Percentiles rank a stretch among this genome's conserved stretches.
phyloP scores from a whole-genome alignment of 2,113 vertebrate species.

The Prinia subflava region DNA sequence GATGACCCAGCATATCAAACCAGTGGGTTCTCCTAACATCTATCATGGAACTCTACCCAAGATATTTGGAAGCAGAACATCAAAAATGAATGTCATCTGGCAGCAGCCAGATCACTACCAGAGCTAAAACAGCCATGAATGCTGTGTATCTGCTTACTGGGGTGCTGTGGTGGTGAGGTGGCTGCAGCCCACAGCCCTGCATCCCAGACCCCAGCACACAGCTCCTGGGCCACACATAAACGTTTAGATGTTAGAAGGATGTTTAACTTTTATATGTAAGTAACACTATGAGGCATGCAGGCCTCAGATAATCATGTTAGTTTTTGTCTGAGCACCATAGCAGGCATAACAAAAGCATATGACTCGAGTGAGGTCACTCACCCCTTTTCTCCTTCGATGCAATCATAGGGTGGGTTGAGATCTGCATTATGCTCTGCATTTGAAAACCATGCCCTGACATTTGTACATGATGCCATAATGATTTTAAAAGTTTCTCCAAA shows the following conservation, averaged over 20 bases:
- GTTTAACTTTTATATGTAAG: not conserved
- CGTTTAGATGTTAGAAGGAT: not conserved
- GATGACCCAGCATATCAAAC: not conserved
- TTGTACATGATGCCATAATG: not conserved
- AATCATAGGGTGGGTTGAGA: not conserved
- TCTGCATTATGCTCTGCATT: not conserved
- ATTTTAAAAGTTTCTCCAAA: not conserved
- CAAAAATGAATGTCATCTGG: conserved; percentile 57
- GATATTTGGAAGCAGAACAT: conserved; percentile 29
- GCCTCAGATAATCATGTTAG: not conserved
- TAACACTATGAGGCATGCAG: not conserved
- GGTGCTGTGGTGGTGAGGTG: not conserved
- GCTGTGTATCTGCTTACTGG: not conserved
- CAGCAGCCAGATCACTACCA: conserved; percentile 25
- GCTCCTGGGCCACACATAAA: not conserved
- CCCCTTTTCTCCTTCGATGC: not conserved
- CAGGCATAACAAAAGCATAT: not conserved
- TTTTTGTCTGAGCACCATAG: not conserved
- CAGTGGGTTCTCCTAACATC: not conserved
- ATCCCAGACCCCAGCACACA: not conserved
- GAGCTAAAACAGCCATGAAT: conserved; percentile 41
- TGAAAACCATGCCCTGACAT: not conserved
- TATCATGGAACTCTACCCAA: not conserved
- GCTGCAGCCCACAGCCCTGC: not conserved
- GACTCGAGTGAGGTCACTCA: not conserved